A percentile compares a stretch with the other conserved stretches of the same genome.
These are phyloP conservation scores for Cossypha polioptera DNA, from an alignment of 2,797 vertebrate species.

Conservation along the genomic window DNA sequence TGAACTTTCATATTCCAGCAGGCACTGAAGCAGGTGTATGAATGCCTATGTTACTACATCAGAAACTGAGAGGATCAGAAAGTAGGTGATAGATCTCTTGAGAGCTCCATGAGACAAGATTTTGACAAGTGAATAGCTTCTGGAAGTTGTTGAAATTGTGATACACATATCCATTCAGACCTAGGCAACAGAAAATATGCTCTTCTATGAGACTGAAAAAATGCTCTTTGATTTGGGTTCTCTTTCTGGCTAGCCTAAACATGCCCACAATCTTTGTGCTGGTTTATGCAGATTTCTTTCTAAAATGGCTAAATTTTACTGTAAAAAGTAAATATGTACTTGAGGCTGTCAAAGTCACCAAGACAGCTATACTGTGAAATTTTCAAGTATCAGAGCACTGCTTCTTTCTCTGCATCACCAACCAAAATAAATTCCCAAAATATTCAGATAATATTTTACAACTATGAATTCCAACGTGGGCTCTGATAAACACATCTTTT, in stretches of 20 bases:
- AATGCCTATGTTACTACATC: not conserved
- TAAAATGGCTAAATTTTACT: not conserved
- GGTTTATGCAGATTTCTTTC: not conserved
- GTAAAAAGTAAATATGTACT: not conserved
- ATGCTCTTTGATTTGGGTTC: not conserved
- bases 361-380: not conserved
- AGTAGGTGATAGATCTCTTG: not conserved
- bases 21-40: not conserved
- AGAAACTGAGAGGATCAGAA: not conserved
- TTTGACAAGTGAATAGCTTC: not conserved
- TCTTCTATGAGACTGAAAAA: not conserved
- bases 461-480: not conserved
- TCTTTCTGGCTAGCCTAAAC: not conserved
- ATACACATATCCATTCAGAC: fast-evolving
- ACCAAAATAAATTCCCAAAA: not conserved
- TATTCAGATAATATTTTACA: not conserved
- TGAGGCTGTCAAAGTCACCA: not conserved
- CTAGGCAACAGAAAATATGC: not conserved
- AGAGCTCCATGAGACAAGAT: not conserved
- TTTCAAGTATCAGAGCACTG: not conserved
- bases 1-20: not conserved
- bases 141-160: not conserved
- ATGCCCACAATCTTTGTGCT: not conserved
- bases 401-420: not conserved
- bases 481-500: not conserved